A percentile compares a stretch with the other conserved stretches of the same genome.
Evolutionary conservation across 2,888 invertebrate genomes (phyloP).

Genomic region (Callyntrura guangdongensis): DNA sequence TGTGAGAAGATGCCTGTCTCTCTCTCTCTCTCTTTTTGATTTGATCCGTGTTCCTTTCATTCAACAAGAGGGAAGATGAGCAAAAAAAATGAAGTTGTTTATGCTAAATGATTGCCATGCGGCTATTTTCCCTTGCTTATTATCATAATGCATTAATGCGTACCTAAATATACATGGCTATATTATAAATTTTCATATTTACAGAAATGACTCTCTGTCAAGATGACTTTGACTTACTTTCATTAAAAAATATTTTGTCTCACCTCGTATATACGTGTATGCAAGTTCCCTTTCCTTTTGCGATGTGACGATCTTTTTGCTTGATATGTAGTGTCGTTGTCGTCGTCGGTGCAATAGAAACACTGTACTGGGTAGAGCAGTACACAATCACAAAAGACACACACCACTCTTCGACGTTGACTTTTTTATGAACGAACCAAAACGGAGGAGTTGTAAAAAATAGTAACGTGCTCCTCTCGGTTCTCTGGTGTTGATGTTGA

Average conservation of each 20-base stretch:
- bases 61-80: constrained; percentile 4
- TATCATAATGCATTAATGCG: constrained; percentile 11
- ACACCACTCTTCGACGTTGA: neutral
- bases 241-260: neutral
- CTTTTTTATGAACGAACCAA: constrained; percentile 35
- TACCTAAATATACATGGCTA: neutral
- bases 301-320: neutral
- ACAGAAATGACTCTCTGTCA: constrained; percentile 22
- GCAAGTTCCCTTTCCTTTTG: neutral
- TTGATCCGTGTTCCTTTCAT: constrained; percentile 33
- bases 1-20: neutral
- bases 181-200: constrained; percentile 25
- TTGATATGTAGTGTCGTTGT: constrained; percentile 68
- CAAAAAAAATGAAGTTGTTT: constrained; percentile 9
- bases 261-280: neutral
- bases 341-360: constrained; percentile 63
- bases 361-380: constrained; percentile 34
- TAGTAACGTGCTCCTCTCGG: constrained; percentile 23
- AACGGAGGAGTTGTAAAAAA: constrained; percentile 22
- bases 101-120: constrained; percentile 20
- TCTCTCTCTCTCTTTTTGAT: neutral
- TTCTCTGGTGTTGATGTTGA: constrained; percentile 55
- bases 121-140: neutral
- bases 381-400: neutral
- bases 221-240: constrained; percentile 57